phyloP scores from a whole-genome alignment of 2,888 invertebrate genomes.

The Lepidochrysops patricia region DNA sequence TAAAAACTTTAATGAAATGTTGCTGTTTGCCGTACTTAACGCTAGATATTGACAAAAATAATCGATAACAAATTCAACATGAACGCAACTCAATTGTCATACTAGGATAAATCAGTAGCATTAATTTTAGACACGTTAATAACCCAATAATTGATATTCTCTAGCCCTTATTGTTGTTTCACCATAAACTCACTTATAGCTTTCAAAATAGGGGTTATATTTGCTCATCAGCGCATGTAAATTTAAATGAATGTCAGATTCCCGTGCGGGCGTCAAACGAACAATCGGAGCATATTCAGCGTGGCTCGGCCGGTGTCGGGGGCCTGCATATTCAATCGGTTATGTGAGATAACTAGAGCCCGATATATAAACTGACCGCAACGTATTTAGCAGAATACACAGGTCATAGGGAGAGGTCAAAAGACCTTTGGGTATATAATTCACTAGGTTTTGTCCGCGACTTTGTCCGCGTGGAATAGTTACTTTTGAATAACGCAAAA shows the following conservation, averaged over 20 bases:
- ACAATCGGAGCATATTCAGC: constrained; percentile 24
- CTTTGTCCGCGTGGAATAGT: too few relatives aligned
- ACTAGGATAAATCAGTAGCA: background rate
- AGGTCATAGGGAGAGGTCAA: too few relatives aligned
- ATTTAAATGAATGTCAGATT: constrained; percentile 17
- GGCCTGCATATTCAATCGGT: constrained; percentile 46
- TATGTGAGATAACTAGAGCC: constrained; percentile 35
- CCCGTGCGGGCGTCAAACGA: constrained; percentile 21
- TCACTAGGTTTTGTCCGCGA: too few relatives aligned
- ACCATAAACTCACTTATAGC: background rate
- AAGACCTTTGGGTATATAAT: too few relatives aligned
- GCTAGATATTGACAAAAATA: too few relatives aligned
- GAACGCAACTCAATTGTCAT: background rate
- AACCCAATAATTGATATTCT: constrained; percentile 12
- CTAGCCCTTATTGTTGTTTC: background rate
- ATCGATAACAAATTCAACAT: too few relatives aligned
- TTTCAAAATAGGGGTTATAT: background rate
- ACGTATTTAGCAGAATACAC: constrained; percentile 2
- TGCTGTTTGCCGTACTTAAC: too few relatives aligned
- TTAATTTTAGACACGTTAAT: constrained; percentile 12
- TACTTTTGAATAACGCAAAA: too few relatives aligned
- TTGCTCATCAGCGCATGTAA: background rate
- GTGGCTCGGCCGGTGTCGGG: constrained; percentile 31
- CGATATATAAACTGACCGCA: constrained; percentile 15
- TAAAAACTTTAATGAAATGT: too few relatives aligned